A percentile compares a stretch with the other conserved stretches of the same genome.
Conservation (phyloP, 2,113 vertebrate species). For the Ploceus nigricollis region DNA sequence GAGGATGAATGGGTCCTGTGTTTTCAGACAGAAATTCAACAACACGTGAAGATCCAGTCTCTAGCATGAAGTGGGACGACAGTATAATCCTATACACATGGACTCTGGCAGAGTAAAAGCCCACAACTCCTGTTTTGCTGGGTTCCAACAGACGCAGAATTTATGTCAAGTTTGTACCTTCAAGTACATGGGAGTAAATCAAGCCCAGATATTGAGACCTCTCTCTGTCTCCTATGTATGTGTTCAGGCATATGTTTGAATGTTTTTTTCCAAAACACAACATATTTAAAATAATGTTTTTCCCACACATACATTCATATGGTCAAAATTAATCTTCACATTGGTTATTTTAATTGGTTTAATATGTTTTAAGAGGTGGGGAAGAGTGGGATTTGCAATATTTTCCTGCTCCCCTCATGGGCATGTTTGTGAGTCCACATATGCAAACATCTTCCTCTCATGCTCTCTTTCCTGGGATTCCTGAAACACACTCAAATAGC, state of each 20-base stretch:
- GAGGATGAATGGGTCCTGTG: background rate
- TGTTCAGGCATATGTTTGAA: background rate
- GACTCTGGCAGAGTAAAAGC: background rate
- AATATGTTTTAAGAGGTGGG: background rate
- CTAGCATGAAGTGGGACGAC: fast-evolving
- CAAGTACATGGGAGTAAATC: background rate
- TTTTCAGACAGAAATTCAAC: background rate
- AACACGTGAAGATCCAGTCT: background rate
- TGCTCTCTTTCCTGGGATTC: background rate
- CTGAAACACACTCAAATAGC: background rate
- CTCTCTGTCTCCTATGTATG: background rate
- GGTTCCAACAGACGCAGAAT: background rate
- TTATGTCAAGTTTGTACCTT: background rate
- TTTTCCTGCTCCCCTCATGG: background rate
- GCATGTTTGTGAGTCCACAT: background rate
- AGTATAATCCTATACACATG: background rate
- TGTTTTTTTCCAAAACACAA: slow-evolving; percentile 22
- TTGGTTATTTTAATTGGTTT: slow-evolving; percentile 17
- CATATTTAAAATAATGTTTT: background rate
- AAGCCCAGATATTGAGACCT: background rate
- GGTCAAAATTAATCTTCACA: background rate
- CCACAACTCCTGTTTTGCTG: background rate
- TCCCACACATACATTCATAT: background rate
- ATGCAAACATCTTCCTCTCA: background rate
- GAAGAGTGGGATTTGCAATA: background rate